These are phyloP conservation scores for Pediacus dermestoides DNA, from an alignment of 2,888 invertebrate genomes.

Conservation along the genomic window DNA sequence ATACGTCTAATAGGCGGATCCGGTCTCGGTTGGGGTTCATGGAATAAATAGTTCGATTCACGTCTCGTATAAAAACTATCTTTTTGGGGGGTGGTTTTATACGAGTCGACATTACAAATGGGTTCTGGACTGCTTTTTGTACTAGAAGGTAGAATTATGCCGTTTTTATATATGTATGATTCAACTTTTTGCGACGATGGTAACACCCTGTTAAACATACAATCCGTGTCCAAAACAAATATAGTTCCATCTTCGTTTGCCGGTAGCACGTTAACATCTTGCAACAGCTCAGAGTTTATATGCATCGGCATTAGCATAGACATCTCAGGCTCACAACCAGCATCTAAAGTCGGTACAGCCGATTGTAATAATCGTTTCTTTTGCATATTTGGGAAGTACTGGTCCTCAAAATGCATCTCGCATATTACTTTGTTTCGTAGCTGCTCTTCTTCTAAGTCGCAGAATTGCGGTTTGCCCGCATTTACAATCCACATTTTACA, in stretches of 20 bases:
- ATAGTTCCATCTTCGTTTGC: conserved; percentile 43
- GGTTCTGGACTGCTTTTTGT: no score
- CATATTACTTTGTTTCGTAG: conserved; percentile 60
- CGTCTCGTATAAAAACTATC: background rate
- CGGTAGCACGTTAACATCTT: conserved; percentile 38
- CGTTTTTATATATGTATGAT: conserved; percentile 43
- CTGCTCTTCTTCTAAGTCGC: conserved; percentile 56
- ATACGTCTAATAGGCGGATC: background rate
- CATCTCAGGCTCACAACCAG: conserved; percentile 29
- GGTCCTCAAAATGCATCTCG: conserved; percentile 57
- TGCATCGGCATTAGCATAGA: no score
- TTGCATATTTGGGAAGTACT: conserved; percentile 54
- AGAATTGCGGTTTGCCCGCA: conserved; percentile 54
- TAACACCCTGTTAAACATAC: conserved; percentile 28
- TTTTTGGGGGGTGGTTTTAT: background rate
- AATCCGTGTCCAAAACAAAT: conserved; percentile 42
- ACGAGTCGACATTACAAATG: no score
- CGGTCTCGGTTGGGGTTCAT: no score
- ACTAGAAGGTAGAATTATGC: conserved; percentile 35
- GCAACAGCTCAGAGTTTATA: conserved; percentile 8
- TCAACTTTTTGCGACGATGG: conserved; percentile 32
- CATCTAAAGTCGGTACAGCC: conserved; percentile 56
- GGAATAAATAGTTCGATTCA: background rate
- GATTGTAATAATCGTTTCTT: conserved; percentile 55
- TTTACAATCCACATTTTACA: conserved; percentile 60